These are phyloP conservation scores for Panthera leo DNA, from an alignment of 2,113 vertebrate genomes.

Conservation along the genomic window DNA sequence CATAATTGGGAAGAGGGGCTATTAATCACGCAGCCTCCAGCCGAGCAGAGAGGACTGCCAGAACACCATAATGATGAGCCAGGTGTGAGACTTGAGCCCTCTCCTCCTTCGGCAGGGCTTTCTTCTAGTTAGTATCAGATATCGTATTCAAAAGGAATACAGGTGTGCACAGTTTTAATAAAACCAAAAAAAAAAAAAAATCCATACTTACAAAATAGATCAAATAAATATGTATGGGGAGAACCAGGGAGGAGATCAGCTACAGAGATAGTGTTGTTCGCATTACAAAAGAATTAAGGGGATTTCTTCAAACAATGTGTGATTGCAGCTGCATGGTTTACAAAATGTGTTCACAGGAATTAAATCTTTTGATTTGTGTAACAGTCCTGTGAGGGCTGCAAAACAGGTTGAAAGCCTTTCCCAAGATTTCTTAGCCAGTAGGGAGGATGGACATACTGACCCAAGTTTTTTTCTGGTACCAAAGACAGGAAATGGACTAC, in stretches of 20 bases:
- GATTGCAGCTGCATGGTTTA: neutral
- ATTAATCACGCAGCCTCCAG: constrained; percentile 66
- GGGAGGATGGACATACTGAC: neutral
- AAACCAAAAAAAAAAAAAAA: neutral
- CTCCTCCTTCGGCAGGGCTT: neutral
- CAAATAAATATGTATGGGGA: neutral
- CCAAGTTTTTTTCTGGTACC: neutral
- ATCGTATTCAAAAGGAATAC: neutral
- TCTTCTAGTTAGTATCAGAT: constrained; percentile 18
- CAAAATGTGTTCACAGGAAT: neutral
- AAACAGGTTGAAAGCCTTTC: neutral
- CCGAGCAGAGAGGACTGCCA: constrained; percentile 33
- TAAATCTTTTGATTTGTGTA: neutral
- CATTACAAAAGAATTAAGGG: neutral
- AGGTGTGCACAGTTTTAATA: constrained; percentile 56
- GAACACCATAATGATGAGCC: constrained; percentile 37
- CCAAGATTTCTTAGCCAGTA: neutral
- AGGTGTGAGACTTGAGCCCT: constrained; percentile 47
- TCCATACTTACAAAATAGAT: constrained; percentile 38
- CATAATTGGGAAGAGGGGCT: constrained; percentile 63
- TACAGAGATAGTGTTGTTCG: neutral
- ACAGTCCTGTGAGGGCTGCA: neutral
- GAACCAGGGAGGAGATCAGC: neutral
- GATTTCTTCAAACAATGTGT: neutral
- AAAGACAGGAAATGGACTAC: neutral